phyloP scores from a whole-genome alignment of 2,113 vertebrate genomes.

The Lepus americanus region DNA sequence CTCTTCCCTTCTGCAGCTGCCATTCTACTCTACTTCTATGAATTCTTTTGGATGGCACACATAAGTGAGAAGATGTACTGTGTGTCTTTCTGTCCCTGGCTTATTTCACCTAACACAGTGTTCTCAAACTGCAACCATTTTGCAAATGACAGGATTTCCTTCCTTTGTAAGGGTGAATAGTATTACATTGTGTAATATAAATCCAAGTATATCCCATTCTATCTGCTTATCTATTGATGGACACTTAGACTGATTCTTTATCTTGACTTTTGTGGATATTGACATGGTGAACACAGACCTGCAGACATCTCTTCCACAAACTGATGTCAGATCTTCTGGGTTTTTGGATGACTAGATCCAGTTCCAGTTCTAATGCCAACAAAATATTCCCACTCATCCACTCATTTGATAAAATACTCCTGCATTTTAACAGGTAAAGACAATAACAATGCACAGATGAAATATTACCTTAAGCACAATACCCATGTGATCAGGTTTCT shows the following conservation, averaged over 20 bases:
- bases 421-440: background rate
- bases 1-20: background rate
- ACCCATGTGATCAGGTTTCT: background rate
- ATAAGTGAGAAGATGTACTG: background rate
- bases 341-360: background rate
- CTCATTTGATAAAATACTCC: background rate
- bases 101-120: background rate
- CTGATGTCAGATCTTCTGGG: background rate
- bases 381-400: conserved; percentile 1
- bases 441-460: background rate
- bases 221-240: background rate
- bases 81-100: background rate
- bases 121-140: background rate
- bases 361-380: conserved; percentile 9
- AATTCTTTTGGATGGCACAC: background rate
- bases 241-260: background rate
- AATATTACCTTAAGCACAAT: conserved; percentile 12
- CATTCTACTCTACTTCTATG: background rate
- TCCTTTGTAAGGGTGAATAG: background rate
- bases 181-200: background rate
- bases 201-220: background rate
- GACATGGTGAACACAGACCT: background rate
- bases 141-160: background rate
- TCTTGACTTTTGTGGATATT: background rate
- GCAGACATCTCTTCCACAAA: background rate